Base-by-base conservation (phyloP, 2,888 invertebrate species). In the Panzeria rudis region DNA sequence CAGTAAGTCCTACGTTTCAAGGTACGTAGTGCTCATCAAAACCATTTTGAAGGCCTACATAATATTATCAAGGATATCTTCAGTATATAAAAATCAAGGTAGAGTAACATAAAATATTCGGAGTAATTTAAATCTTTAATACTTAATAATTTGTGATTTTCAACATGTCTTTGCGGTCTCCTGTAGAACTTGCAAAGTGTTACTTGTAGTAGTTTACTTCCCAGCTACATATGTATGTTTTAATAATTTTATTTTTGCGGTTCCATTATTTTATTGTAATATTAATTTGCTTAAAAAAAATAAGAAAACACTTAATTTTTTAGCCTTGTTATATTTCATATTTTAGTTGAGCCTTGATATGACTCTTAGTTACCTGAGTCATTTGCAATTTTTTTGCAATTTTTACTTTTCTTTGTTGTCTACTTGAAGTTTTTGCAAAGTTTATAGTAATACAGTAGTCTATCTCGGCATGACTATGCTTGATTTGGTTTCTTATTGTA, bases 361-460 rank as follows among this genome's bases (percentile, higher is more conserved):
- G 64, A 66, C 73, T 73, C 52, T 44, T 32, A 62, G 76, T 69
- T 66, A 61, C 61, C 61, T 61, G 61, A 47, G 20, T 68, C 25
- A 47, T 59, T 61, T 52, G 20, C 23, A 29, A 47, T 75, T 71
- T n/a, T n/a, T 62, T 17, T 56, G 47, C 23, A 41, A 50, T n/a
- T 20, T 41, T 64, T n/a, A 2, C 5, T 29, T 2, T 32, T 44
- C 7, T 44, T 9, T 56, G 2, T 52, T 29, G 15, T 38, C 5
- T 17, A 23, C 7, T 15, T 77, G 9, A 62, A 62, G 17, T 56
- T 41, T 66, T 50, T 66, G 59, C 17, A 32, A 59, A 72, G 23
- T 69, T 83, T 32, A 38, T 35, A 47, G 41, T 25, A 47, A 23
- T 72, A 68, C 84, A 84, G 69, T 77, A 75, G 81, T 84, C 72